phyloP scores from a whole-genome alignment of 2,113 vertebrate species.

The Campylomormyrus numenius region DNA sequence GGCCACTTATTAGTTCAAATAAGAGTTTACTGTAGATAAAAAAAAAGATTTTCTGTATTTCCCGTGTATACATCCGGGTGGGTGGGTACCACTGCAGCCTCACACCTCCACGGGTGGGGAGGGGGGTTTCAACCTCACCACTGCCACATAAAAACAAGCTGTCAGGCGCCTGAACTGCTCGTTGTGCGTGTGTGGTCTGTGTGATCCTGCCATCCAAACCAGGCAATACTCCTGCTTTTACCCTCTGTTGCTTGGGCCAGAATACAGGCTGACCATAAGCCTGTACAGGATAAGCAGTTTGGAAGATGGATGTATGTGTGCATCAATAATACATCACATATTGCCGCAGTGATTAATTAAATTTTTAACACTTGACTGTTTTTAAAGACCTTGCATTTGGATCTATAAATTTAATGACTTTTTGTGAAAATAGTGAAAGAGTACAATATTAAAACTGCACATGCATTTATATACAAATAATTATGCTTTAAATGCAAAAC shows the following conservation, averaged over 20 bases:
- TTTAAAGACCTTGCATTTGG: neutral
- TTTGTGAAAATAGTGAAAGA: neutral
- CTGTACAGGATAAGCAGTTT: neutral
- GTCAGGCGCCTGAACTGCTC: neutral
- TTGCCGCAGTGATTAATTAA: neutral
- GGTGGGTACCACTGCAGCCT: neutral
- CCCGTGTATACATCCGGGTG: neutral
- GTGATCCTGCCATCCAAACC: neutral
- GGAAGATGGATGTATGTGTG: neutral
- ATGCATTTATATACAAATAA: neutral
- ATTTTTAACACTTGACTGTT: neutral
- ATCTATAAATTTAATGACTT: neutral
- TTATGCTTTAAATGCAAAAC: neutral
- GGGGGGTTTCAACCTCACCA: neutral
- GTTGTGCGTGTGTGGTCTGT: neutral
- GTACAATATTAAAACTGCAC: neutral
- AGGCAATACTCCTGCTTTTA: neutral
- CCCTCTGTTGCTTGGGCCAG: neutral
- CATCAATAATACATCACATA: neutral
- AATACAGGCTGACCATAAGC: neutral
- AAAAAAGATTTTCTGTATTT: neutral
- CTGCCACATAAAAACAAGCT: neutral
- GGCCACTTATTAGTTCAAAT: neutral
- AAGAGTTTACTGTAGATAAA: neutral
- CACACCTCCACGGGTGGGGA: neutral